Evolutionary conservation across 2,888 invertebrate species (phyloP), one percentile per base, ranked within the genome.

Genomic region (Luffia ferchaultella): DNA sequence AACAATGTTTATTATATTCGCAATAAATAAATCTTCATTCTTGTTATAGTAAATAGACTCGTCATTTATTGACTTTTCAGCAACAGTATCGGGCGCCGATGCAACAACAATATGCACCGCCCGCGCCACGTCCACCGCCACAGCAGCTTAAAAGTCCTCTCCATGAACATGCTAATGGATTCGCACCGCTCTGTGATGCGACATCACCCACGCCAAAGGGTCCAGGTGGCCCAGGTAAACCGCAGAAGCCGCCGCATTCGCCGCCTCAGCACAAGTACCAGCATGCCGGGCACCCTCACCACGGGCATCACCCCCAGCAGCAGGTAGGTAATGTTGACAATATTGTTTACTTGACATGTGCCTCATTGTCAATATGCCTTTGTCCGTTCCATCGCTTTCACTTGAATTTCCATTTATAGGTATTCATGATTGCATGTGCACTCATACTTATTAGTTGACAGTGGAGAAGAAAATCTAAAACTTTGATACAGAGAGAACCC

Each of bases 141-240:
- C 86, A 85, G 63, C 87, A 86, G 64, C 72, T 88, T 49, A 88
- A 88, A 71, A 87, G 87, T 54, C 88, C 88, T 18, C 69, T 83
- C 50, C 85, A 85, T 68, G 84, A 82, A 62, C 82, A 83, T 59
- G 76, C 76, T 42, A 80, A 80, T 60, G 82, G 82, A 15, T 80
- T 80, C 62, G 76, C 90, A 53, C 85, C 90, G 53, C 86, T 91
- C 61, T 77, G 87, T 86, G 70, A 90, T 71, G 60, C 87, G 69
- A 59, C 87, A 73, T 86, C 73, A 60, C 86, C 85, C 62, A 86
- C 78, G 58, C 84, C 75, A 61, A 85, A 77, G 64, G 76, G 68
- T 62, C n/a, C 41, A 20, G 58, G 52, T 75, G 75, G 61, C 70
- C 70, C n/a, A n/a, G 30, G 44, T 70, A 77, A 78, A 40, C 48